phyloP scores from a whole-genome alignment of 1,140 invertebrate species.

The Drosophila insularis region DNA sequence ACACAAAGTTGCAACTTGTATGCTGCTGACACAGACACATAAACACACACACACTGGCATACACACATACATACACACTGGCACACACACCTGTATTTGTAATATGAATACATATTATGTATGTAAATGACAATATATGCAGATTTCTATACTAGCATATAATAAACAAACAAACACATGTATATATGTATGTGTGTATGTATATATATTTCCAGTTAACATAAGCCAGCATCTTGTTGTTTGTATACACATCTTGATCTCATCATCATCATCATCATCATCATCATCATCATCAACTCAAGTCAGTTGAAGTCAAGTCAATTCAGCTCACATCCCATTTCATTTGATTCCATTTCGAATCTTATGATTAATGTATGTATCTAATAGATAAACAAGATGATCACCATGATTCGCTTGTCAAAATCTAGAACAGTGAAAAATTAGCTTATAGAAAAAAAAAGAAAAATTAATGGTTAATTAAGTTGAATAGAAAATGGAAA shows the following conservation, averaged over 20 bases:
- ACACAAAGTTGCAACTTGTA: constrained; percentile 2
- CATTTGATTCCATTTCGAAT: not conserved
- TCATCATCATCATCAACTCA: not conserved
- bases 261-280: constrained; percentile 3
- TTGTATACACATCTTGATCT: constrained; percentile 1
- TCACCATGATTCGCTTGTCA: constrained; percentile 15
- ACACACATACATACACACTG: not conserved
- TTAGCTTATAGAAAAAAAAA: not conserved
- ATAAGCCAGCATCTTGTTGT: not conserved
- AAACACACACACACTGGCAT: not conserved
- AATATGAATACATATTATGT: constrained; percentile 6
- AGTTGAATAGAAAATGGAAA: constrained; percentile 12
- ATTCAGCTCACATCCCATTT: constrained; percentile 2
- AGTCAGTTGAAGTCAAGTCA: not conserved
- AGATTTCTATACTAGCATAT: not conserved
- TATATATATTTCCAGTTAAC: not conserved
- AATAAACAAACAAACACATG: not conserved
- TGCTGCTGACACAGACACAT: not conserved
- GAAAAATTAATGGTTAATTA: constrained; percentile 5
- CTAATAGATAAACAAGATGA: constrained; percentile 18
- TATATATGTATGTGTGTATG: not conserved
- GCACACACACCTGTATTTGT: not conserved
- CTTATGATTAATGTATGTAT: constrained; percentile 15
- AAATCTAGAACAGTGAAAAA: constrained; percentile 12
- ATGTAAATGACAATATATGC: constrained; percentile 1